Percentiles rank a stretch among this genome's conserved stretches.
Conservation (phyloP, 1,140 invertebrate genomes). For the Trachymyrmex cornetzi region DNA sequence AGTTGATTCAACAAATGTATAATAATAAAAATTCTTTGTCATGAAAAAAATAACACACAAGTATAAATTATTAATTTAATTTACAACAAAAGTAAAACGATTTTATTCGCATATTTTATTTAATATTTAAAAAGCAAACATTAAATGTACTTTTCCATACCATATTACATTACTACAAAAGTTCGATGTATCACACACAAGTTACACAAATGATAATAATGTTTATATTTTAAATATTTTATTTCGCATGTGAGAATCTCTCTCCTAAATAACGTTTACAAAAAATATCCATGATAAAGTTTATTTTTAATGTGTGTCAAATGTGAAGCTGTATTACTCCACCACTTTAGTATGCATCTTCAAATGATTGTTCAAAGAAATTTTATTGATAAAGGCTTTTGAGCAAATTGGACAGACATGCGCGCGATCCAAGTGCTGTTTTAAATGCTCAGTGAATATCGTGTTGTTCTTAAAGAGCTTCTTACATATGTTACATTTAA, state of each 20-base stretch:
- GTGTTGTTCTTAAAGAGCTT: constrained; percentile 68
- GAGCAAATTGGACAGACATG: constrained; percentile 78
- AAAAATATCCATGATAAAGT: no score
- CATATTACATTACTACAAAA: neutral
- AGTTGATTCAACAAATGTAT: neutral
- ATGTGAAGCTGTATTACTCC: no score
- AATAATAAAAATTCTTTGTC: neutral
- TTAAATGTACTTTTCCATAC: neutral
- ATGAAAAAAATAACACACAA: neutral
- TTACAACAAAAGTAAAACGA: neutral
- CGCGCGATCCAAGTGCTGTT: constrained; percentile 74
- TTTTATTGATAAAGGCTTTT: constrained; percentile 80
- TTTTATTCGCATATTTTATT: neutral
- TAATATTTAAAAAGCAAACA: neutral
- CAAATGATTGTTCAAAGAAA: constrained; percentile 77
- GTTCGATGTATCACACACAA: neutral
- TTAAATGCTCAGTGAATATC: constrained; percentile 75
- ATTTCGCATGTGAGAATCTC: neutral
- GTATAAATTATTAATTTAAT: constrained; percentile 4
- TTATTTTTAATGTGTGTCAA: no score
- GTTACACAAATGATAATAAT: neutral
- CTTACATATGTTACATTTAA: constrained; percentile 79
- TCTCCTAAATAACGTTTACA: no score
- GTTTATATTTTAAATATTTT: neutral
- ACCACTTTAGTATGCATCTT: constrained; percentile 71